These are phyloP conservation scores for Arrhopalites spinosus DNA, from an alignment of 2,888 invertebrate species.

Conservation along the genomic window DNA sequence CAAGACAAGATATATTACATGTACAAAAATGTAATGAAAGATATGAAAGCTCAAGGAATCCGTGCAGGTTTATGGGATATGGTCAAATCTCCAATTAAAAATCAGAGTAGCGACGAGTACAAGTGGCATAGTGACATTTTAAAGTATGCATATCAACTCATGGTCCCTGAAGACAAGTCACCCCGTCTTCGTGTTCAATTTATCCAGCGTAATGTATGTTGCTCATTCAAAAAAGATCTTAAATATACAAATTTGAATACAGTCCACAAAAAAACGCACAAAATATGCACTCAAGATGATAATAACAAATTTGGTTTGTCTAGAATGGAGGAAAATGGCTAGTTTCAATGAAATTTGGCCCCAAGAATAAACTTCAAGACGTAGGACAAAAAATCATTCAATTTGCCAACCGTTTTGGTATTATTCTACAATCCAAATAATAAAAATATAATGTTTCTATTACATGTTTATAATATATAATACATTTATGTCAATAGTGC, in stretches of 20 bases:
- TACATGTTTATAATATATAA: too few species aligned
- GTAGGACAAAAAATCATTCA: constrained; percentile 5
- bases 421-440: neutral
- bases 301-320: constrained; percentile 5
- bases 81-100: neutral
- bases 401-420: constrained; percentile 20
- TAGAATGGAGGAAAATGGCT: constrained; percentile 23
- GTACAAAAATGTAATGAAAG: constrained; percentile 15
- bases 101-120: neutral
- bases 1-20: constrained; percentile 27
- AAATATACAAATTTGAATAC: too few species aligned
- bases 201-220: neutral
- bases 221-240: too few species aligned
- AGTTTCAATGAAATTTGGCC: constrained; percentile 5
- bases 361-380: constrained; percentile 17
- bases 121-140: constrained; percentile 8
- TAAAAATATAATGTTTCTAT: too few species aligned
- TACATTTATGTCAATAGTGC: too few species aligned
- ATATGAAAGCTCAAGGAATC: constrained; percentile 11
- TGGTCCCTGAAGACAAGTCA: constrained; percentile 3
- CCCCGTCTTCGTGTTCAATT: constrained; percentile 12
- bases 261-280: too few species aligned
- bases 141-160: constrained; percentile 13
- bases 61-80: neutral
- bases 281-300: too few species aligned